Conservation (phyloP, 2,797 vertebrate species). For the Podargus strigoides region DNA sequence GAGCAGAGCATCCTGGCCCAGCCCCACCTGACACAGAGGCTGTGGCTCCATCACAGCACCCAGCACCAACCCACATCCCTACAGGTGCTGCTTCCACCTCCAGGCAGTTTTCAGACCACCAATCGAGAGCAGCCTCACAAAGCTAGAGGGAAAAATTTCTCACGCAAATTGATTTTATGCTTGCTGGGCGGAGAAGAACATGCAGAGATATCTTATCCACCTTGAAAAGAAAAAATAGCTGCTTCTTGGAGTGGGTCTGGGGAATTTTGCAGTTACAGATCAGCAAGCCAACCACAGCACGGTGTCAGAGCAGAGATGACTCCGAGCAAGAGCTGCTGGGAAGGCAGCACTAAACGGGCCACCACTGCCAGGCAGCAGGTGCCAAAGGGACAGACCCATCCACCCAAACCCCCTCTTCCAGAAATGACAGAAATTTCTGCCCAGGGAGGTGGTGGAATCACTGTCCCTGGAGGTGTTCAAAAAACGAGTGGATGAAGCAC, state of each 20-base stretch:
- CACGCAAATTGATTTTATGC: neutral
- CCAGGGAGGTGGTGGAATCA: too few species aligned
- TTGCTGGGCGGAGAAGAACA: neutral
- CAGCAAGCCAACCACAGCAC: neutral
- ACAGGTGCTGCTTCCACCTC: neutral
- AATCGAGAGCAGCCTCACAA: neutral
- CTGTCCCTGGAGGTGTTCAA: too few species aligned
- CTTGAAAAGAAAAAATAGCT: neutral
- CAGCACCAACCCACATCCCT: rapidly evolving
- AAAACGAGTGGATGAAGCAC: too few species aligned
- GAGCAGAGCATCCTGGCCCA: neutral
- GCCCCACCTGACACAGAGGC: neutral
- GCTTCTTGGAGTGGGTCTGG: neutral
- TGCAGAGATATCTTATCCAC: neutral
- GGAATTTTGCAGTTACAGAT: neutral
- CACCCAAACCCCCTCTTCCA: neutral
- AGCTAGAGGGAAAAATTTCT: neutral
- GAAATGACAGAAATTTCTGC: too few species aligned
- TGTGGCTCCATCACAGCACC: neutral
- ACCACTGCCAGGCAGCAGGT: rapidly evolving
- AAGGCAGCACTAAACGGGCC: neutral
- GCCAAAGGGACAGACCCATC: neutral
- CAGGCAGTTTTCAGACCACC: neutral
- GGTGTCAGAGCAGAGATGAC: neutral
- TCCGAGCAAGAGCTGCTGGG: rapidly evolving